A percentile compares a stretch with the other conserved stretches of the same genome.
Conservation (phyloP, 2,797 vertebrate species). For the Enteromius treurensis region DNA sequence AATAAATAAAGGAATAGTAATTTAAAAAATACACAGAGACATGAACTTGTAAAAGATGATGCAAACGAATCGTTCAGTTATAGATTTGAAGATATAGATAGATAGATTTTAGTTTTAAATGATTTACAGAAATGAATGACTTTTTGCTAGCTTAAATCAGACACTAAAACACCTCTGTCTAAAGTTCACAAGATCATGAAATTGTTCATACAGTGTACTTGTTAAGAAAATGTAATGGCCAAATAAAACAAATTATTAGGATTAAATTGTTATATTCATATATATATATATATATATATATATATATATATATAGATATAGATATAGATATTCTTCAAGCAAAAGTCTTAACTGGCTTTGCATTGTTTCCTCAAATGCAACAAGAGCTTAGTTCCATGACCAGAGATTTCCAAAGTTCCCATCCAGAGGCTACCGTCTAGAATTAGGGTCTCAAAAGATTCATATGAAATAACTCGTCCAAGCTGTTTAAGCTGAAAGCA, state of each 20-base stretch:
- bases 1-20: no score
- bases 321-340: no score
- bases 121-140: background rate
- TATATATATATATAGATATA: no score
- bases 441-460: constrained; percentile 9
- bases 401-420: constrained; percentile 24
- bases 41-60: background rate
- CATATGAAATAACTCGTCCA: constrained; percentile 21
- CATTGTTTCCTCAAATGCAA: background rate
- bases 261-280: background rate
- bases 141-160: background rate
- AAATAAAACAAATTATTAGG: background rate
- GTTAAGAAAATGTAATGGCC: background rate
- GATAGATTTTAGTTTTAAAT: background rate
- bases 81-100: background rate
- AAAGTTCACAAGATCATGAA: background rate
- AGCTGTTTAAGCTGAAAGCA: constrained; percentile 36
- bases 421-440: constrained; percentile 3
- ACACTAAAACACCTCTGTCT: background rate
- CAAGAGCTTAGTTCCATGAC: background rate
- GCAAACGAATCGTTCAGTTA: background rate
- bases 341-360: no score
- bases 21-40: no score
- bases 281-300: no score
- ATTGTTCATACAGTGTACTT: background rate